Base-by-base conservation (phyloP, 1,140 invertebrate species). In the Lerema accius region DNA sequence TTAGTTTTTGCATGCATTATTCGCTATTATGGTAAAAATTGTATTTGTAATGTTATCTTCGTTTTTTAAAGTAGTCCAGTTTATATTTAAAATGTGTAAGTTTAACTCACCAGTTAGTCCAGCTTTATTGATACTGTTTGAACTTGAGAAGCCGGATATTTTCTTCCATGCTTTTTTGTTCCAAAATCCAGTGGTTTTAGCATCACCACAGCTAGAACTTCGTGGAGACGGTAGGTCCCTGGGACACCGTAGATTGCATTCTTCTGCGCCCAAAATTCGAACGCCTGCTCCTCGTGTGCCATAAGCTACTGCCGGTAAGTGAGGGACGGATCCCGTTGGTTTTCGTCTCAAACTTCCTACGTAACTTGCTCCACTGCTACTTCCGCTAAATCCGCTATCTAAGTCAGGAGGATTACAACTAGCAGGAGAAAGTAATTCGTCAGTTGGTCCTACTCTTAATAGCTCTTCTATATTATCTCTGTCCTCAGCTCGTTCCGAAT, bases 371-470 rank as follows among this genome's bases (percentile, higher is more conserved):
- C 94, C 94, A 82, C 94, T 95, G 81, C 94, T 95, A 81, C 95
- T 95, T 66, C 95, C 95, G 85, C 95, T 95, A 83, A 96, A 96
- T 23, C 95, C 95, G 80, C 95, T 96, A 86, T 96, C 95, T 73
- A 95, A 90, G 83, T 95, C 95, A 50, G 94, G 94, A 56, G 93
- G 93, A 71, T 93, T 91, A 85, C 93, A 92, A 81, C 78, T 91
- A 82, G 91, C 94, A 59, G 94, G 93, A 13, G 94, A 95, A 75
- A 94, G 90, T 58, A 95, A 91, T 66, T 95, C 94, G 78, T 96
- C 95, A 32, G 95, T 95, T 0, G 94, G 94, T 65, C 94, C 94
- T 66, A 95, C 94, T 71, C 92, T 92, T 63, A 95, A 86, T 14
- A 95, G 81, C 85, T 95, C 94, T 76, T 95, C 94, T 59, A 94